These are phyloP conservation scores for Lymantria dispar DNA, from an alignment of 2,888 invertebrate genomes.

Conservation along the genomic window DNA sequence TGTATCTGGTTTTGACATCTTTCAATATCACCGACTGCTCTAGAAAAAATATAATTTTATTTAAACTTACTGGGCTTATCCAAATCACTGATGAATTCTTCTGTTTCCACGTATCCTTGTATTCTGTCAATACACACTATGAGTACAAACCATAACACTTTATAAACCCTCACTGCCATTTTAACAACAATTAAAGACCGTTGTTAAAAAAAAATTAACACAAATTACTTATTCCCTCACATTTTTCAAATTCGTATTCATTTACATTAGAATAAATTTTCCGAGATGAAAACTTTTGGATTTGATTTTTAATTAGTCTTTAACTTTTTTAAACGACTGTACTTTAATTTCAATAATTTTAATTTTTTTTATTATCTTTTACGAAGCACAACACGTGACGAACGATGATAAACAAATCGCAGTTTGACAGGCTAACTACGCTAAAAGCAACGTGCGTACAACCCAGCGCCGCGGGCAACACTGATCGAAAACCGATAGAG, in stretches of 20 bases:
- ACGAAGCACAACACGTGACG: slow-evolving; percentile 48
- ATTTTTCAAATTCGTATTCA: slow-evolving; percentile 19
- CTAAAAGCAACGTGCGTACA: slow-evolving; percentile 54
- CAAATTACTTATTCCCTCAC: slow-evolving; percentile 13
- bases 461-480: slow-evolving; percentile 52
- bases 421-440: slow-evolving; percentile 37
- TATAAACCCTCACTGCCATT: slow-evolving; percentile 26
- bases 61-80: slow-evolving; percentile 79
- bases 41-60: not conserved
- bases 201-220: slow-evolving; percentile 16
- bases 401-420: slow-evolving; percentile 50
- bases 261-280: slow-evolving; percentile 20
- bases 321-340: not conserved
- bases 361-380: slow-evolving; percentile 14
- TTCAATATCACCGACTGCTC: not conserved
- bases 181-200: slow-evolving; percentile 23
- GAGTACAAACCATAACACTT: slow-evolving; percentile 37
- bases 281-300: slow-evolving; percentile 24
- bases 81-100: slow-evolving; percentile 79
- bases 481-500: slow-evolving; percentile 67
- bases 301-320: slow-evolving; percentile 18
- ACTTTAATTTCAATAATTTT: slow-evolving; percentile 3
- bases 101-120: slow-evolving; percentile 75
- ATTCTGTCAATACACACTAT: slow-evolving; percentile 57
- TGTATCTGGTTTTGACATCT: not conserved